Evolutionary conservation across 2,113 vertebrate species (phyloP), one percentile per base, ranked within the genome.

Genomic region (Prunella himalayana): DNA sequence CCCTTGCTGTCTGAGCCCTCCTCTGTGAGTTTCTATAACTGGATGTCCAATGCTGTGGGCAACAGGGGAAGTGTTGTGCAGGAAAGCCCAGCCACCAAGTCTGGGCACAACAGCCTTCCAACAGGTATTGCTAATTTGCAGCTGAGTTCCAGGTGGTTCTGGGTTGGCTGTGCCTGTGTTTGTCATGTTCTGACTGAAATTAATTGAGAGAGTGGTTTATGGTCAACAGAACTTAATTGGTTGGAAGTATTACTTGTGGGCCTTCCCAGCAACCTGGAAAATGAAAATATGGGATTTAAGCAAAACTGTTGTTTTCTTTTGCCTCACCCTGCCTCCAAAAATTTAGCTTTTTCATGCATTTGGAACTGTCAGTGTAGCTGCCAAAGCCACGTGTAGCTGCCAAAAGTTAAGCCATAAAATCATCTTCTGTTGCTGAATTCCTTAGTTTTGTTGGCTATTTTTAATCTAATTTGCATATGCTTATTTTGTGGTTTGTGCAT

Each of bases 1-100:
- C 99, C 99, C 56, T 97, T 99, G 92, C 97, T 99, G 37, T 98
- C 99, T 10, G 99, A 99, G 94, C 99, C 99, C 2, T 99, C 99
- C 25, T 98, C 99, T 11, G 99, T 99, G 98, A 99, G 99, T 94
- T 99, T 99, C 96, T 99, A 99, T 97, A 99, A 99, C 96, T 99
- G 99, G 99, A 99, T 99, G 99, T 99, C 99, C 82, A 99, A 99
- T 68, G 99, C 99, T 37, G 99, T 99, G 91, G 98, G 99, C 78
- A 99, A 99, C 97, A 98, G 99, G 92, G 98, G 98, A n/a, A 98
- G 98, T 17, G 94, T 96, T 1, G 92, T 97, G 9, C 99, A 99
- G 91, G 99, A 99, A 64, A 99, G 99, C 47, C 98, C 99, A 0
- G 94, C 98, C 47, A 98, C 98, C 86, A 99, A 98, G 83, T 98